Evolutionary conservation across 2,113 vertebrate species (phyloP).

Genomic region (Dolichotis patagonum): DNA sequence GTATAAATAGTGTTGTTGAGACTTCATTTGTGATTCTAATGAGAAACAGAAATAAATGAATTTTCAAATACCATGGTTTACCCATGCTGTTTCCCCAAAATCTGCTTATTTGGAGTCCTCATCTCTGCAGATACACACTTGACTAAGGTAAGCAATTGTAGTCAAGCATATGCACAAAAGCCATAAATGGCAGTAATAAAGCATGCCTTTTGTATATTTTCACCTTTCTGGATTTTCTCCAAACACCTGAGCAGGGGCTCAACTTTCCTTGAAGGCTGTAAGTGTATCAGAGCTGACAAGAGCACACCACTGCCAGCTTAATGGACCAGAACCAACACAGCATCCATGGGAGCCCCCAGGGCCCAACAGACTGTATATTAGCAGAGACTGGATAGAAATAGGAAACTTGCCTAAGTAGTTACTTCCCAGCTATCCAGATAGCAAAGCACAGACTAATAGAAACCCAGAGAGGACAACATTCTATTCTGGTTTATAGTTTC

Average conservation of each 20-base stretch:
- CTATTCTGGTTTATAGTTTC: neutral
- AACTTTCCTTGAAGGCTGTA: neutral
- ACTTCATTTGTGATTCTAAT: constrained; percentile 51
- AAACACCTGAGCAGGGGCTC: neutral
- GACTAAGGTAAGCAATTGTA: neutral
- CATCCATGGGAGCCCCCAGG: neutral
- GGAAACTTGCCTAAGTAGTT: neutral
- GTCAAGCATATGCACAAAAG: neutral
- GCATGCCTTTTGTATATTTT: neutral
- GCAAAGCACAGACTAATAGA: neutral
- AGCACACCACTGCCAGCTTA: neutral
- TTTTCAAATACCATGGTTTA: neutral
- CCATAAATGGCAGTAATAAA: neutral
- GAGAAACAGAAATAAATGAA: neutral
- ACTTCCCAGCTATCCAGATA: neutral
- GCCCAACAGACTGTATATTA: neutral
- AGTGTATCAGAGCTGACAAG: neutral
- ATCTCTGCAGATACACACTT: neutral
- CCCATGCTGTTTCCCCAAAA: neutral
- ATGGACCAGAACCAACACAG: neutral
- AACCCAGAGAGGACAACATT: neutral
- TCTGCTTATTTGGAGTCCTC: neutral
- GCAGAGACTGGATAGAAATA: neutral
- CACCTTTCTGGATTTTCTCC: constrained; percentile 34
- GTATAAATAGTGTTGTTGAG: neutral